Conservation (phyloP, 1,140 invertebrate genomes). For the Drosophila lini region DNA sequence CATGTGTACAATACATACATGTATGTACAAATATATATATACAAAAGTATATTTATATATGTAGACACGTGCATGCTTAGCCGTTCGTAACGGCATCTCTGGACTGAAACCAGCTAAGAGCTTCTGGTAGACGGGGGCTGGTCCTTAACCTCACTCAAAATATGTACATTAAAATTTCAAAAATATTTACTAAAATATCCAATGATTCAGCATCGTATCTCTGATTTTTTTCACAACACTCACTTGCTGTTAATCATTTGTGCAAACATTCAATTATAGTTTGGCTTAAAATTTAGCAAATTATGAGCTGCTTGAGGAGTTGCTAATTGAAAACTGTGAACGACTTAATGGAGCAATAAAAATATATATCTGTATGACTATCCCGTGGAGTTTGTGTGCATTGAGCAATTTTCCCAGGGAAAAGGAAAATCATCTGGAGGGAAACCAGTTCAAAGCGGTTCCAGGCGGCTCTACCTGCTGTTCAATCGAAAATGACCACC, state of each 20-base stretch:
- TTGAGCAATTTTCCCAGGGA: conserved; percentile 10
- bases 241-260: conserved; percentile 37
- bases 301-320: conserved; percentile 39
- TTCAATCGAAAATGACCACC: conserved; percentile 3
- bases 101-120: conserved; percentile 22
- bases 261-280: conserved; percentile 40
- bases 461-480: conserved; percentile 35
- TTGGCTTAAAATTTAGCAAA: conserved; percentile 38
- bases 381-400: background rate
- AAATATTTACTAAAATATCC: conserved; percentile 20
- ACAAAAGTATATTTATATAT: background rate
- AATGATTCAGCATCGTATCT: conserved; percentile 5
- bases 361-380: background rate
- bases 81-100: conserved; percentile 27
- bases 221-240: conserved; percentile 30
- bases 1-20: conserved; percentile 18
- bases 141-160: conserved; percentile 11
- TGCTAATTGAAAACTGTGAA: conserved; percentile 38
- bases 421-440: background rate
- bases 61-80: conserved; percentile 11
- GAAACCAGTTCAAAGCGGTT: conserved; percentile 32
- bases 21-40: background rate
- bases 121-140: conserved; percentile 17
- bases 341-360: conserved; percentile 31
- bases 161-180: background rate